phyloP scores from a whole-genome alignment of 2,797 vertebrate genomes.

The Aeoliscus strigatus region DNA sequence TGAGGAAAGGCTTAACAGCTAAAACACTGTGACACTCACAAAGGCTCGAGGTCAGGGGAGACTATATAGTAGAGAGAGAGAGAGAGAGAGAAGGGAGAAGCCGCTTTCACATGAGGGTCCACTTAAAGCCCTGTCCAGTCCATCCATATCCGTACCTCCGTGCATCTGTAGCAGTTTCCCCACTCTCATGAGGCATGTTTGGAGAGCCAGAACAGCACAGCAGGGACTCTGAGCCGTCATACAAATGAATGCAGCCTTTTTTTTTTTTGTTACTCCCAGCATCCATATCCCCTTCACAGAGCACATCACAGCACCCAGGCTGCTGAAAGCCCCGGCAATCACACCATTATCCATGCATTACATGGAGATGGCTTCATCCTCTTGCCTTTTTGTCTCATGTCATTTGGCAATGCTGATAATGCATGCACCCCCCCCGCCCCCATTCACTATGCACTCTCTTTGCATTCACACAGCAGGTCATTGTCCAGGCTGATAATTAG shows the following conservation, averaged over 20 bases:
- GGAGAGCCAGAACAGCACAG: slow-evolving; percentile 57
- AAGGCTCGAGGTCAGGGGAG: slow-evolving; percentile 67
- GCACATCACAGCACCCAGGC: slow-evolving; percentile 32
- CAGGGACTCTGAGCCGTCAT: slow-evolving; percentile 47
- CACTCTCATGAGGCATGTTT: slow-evolving; percentile 46
- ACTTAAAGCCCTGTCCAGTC: slow-evolving; percentile 52
- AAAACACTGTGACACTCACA: slow-evolving; percentile 69
- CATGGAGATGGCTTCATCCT: slow-evolving; percentile 61
- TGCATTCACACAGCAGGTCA: slow-evolving; percentile 51
- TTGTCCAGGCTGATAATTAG: slow-evolving; percentile 66
- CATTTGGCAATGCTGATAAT: slow-evolving; percentile 68
- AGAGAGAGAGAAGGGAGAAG: slow-evolving; percentile 10
- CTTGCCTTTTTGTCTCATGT: slow-evolving; percentile 64
- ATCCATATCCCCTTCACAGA: slow-evolving; percentile 44
- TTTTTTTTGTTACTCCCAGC: slow-evolving; percentile 35
- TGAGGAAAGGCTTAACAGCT: slow-evolving; percentile 72
- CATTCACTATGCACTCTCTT: slow-evolving; percentile 39
- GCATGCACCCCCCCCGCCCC: slow-evolving; percentile 34
- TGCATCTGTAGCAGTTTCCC: slow-evolving; percentile 40
- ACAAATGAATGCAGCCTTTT: slow-evolving; percentile 49
- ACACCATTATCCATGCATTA: slow-evolving; percentile 60
- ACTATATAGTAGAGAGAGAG: slow-evolving; percentile 29
- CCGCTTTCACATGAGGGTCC: slow-evolving; percentile 64
- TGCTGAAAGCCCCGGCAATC: slow-evolving; percentile 47
- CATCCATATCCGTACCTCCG: slow-evolving; percentile 43